These are phyloP conservation scores for Prunella himalayana DNA, from an alignment of 2,113 vertebrate genomes.

Conservation along the genomic window DNA sequence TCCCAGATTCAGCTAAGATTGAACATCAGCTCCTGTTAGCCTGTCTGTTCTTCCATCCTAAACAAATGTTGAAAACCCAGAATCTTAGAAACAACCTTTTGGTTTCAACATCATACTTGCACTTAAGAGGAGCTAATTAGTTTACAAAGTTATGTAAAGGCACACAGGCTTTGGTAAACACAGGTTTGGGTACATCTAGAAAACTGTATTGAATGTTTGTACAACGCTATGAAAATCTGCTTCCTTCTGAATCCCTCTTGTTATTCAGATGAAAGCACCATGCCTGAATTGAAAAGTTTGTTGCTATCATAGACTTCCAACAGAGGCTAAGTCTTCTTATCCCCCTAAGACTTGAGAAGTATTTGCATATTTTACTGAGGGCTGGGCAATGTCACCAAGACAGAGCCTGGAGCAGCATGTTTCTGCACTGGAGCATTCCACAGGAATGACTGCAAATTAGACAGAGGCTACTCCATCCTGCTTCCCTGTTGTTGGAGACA, in stretches of 20 bases:
- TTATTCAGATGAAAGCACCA: background rate
- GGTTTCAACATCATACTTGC: background rate
- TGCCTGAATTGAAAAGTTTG: background rate
- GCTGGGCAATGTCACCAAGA: background rate
- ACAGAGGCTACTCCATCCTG: conserved; percentile 9
- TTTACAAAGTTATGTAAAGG: background rate
- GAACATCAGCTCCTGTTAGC: background rate
- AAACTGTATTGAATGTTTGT: background rate
- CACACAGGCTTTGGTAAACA: background rate
- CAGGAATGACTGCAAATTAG: conserved; percentile 8
- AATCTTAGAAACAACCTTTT: background rate
- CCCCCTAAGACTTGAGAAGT: background rate
- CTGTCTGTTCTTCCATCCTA: background rate
- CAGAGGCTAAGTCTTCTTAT: background rate
- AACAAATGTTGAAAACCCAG: background rate
- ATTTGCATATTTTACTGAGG: background rate
- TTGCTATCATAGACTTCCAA: background rate
- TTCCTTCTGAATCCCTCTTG: background rate
- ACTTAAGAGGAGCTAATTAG: background rate
- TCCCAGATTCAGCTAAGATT: background rate
- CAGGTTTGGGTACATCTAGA: background rate
- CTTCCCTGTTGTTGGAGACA: background rate
- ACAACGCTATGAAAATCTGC: background rate
- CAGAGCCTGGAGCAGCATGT: background rate
- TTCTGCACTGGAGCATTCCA: background rate